A percentile compares a stretch with the other conserved stretches of the same genome.
Evolutionary conservation across 2,888 invertebrate species (phyloP).

Genomic region (Eulithis testata): DNA sequence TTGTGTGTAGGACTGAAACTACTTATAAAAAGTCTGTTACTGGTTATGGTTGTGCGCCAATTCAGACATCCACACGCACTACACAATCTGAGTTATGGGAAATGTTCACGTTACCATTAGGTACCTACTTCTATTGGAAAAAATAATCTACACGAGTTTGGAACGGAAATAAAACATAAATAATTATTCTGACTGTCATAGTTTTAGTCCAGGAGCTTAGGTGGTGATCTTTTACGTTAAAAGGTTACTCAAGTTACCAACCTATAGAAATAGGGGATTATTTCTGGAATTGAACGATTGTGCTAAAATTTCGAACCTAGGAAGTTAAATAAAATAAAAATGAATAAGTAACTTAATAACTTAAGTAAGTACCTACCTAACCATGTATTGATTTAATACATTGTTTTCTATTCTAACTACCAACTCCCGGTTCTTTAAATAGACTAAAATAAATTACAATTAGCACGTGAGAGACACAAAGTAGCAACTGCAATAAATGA

Average conservation of each 20-base stretch:
- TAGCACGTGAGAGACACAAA: conserved; percentile 21
- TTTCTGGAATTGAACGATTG: too few species aligned
- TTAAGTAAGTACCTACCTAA: too few species aligned
- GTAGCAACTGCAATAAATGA: conserved; percentile 32
- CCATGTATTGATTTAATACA: too few species aligned
- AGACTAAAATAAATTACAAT: conserved; percentile 6
- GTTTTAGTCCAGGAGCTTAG: conserved; percentile 7
- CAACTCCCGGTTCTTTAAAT: conserved; percentile 2
- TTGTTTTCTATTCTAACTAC: too few species aligned
- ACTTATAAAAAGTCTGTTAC: too few species aligned
- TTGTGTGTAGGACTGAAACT: too few species aligned
- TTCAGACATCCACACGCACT: conserved; percentile 18
- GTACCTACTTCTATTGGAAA: conserved; percentile 4
- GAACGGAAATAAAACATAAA: conserved; percentile 25
- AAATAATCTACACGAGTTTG: conserved; percentile 16
- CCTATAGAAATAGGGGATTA: neutral
- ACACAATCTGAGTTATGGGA: conserved; percentile 29
- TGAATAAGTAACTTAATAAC: too few species aligned
- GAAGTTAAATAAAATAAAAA: too few species aligned
- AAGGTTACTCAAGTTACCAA: neutral
- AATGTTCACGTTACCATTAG: conserved; percentile 27
- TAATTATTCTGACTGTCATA: conserved; percentile 10
- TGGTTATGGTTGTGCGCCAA: neutral
- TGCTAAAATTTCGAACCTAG: too few species aligned
- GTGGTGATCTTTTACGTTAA: neutral